These are phyloP conservation scores for Tragopan temminckii DNA, from an alignment of 2,797 vertebrate species.

Conservation along the genomic window DNA sequence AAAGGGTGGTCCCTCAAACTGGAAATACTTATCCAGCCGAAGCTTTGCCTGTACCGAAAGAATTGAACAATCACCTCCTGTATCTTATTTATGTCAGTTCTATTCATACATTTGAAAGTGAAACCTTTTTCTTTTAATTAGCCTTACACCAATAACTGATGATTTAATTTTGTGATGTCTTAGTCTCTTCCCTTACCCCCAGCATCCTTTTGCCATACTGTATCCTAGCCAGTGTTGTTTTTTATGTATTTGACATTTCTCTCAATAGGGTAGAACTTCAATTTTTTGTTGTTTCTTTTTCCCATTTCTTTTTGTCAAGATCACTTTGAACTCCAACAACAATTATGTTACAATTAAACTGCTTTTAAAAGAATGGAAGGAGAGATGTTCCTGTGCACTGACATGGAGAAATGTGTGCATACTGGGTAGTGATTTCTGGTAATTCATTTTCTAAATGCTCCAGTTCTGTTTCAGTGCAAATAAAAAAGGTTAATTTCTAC, in stretches of 20 bases:
- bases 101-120: neutral
- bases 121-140: neutral
- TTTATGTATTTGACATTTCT: neutral
- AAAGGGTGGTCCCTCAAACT: neutral
- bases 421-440: neutral
- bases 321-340: neutral
- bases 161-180: neutral
- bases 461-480: constrained; percentile 7
- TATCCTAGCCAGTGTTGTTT: neutral
- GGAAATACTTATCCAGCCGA: neutral
- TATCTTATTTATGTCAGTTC: neutral
- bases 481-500: constrained; percentile 5
- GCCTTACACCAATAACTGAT: neutral
- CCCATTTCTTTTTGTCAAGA: neutral
- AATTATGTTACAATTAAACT: neutral
- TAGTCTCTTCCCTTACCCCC: neutral
- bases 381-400: neutral
- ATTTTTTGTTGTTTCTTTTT: neutral
- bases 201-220: neutral
- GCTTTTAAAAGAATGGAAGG: constrained; percentile 1
- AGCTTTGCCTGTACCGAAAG: neutral
- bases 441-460: neutral
- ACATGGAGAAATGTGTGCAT: neutral
- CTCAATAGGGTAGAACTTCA: neutral
- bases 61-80: neutral